Percentiles rank a stretch among this genome's conserved stretches.
Conservation (phyloP, 2,888 invertebrate genomes). For the Heterodera filipjevi region DNA sequence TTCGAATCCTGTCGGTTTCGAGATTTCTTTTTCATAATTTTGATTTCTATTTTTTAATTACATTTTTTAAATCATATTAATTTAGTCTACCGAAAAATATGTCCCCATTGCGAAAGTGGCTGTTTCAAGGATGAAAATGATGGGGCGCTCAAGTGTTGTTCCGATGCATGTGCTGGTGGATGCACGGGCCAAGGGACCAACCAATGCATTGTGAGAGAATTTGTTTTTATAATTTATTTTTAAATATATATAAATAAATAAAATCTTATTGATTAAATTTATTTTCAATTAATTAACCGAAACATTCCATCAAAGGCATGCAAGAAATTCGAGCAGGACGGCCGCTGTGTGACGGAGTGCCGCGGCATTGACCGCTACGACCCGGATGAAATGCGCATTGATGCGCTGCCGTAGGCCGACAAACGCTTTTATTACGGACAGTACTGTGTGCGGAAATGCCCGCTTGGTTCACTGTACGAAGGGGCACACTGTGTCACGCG, state of each 20-base stretch:
- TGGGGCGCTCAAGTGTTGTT: constrained; percentile 75
- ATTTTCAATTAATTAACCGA: constrained; percentile 19
- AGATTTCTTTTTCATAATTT: background rate
- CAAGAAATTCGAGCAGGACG: constrained; percentile 91
- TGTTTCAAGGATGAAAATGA: constrained; percentile 74
- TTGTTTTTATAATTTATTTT: constrained; percentile 10
- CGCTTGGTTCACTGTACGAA: constrained; percentile 44
- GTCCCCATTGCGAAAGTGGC: constrained; percentile 90
- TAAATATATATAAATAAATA: no score
- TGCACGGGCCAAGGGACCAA: constrained; percentile 90
- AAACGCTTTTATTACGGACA: constrained; percentile 82
- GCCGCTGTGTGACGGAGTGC: constrained; percentile 92
- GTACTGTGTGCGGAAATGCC: constrained; percentile 60
- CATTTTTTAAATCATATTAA: constrained; percentile 63
- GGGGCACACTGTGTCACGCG: constrained; percentile 44
- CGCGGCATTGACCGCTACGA: constrained; percentile 89
- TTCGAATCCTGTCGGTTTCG: constrained; percentile 29
- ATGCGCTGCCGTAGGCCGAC: constrained; percentile 44
- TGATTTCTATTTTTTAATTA: background rate
- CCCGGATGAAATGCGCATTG: constrained; percentile 65
- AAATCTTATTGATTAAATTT: constrained; percentile 20
- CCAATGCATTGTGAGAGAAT: constrained; percentile 78
- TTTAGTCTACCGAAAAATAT: constrained; percentile 80
- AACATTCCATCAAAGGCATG: constrained; percentile 77
- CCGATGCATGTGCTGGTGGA: constrained; percentile 94